A percentile compares a stretch with the other conserved stretches of the same genome.
Evolutionary conservation across 2,113 vertebrate species (phyloP).

Genomic region (Ctenomys sociabilis): DNA sequence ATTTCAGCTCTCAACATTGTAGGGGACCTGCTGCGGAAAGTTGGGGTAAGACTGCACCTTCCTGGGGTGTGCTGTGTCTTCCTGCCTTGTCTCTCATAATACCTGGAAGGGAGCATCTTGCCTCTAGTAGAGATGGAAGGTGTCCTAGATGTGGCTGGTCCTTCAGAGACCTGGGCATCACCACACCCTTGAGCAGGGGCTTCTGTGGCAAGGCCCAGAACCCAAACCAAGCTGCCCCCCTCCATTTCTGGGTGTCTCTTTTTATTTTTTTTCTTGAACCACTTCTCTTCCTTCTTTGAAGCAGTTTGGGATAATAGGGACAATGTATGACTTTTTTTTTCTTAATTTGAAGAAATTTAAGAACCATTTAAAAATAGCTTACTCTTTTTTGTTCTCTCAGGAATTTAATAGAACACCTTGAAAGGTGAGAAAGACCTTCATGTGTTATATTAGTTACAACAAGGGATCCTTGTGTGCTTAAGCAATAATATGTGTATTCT

Average conservation of each 20-base stretch:
- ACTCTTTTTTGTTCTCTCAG: not conserved
- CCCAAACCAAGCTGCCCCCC: not conserved
- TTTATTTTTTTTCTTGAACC: not conserved
- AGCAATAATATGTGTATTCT: not conserved
- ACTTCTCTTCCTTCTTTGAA: not conserved
- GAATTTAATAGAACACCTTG: conserved; percentile 4
- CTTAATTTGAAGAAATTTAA: conserved; percentile 25
- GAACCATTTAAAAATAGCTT: conserved; percentile 9
- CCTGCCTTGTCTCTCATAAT: not conserved
- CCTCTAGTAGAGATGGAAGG: not conserved
- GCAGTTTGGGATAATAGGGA: not conserved
- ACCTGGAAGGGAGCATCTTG: not conserved
- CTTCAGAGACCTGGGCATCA: rapidly evolving
- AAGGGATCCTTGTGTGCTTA: not conserved
- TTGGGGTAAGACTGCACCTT: conserved; percentile 90
- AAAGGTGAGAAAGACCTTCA: not conserved
- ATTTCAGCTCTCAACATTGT: conserved; percentile 99
- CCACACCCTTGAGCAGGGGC: rapidly evolving
- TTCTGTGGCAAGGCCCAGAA: not conserved
- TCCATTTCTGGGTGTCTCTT: not conserved
- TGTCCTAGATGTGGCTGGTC: not conserved
- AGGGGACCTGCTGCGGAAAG: conserved; percentile 97
- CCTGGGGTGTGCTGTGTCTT: not conserved
- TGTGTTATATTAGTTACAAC: not conserved
- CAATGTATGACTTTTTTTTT: not conserved